Evolutionary conservation across 2,797 vertebrate genomes (phyloP).

Genomic region (Pangasius larnaudii): DNA sequence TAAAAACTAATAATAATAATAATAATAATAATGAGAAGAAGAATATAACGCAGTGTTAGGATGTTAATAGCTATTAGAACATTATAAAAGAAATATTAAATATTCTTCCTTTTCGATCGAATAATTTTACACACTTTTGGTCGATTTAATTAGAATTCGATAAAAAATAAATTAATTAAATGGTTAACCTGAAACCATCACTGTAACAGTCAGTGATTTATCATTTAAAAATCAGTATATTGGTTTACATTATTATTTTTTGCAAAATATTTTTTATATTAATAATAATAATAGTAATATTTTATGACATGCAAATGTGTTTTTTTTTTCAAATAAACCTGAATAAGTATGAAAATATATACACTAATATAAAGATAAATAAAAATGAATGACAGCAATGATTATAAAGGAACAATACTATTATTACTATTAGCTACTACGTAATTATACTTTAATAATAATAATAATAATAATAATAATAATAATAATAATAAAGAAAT

Average conservation of each 20-base stretch:
- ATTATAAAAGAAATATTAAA: not conserved
- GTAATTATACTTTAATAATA: not conserved
- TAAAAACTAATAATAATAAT: not conserved
- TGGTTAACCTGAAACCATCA: no score
- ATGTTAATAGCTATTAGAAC: not conserved
- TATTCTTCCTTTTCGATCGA: not conserved
- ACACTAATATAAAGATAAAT: no score
- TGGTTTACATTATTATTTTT: not conserved
- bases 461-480: constrained; percentile 9
- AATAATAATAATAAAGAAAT: not conserved
- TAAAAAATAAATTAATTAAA: no score
- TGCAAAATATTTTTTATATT: no score
- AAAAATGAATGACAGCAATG: not conserved
- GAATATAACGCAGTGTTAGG: not conserved
- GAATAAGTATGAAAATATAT: no score
- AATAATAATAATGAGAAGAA: not conserved
- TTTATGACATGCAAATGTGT: no score
- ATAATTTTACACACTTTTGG: not conserved
- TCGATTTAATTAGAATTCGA: not conserved
- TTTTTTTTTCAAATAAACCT: no score
- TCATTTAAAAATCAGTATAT: not conserved
- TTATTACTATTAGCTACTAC: not conserved
- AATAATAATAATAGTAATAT: no score
- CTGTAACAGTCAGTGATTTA: not conserved
- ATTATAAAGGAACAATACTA: no score